phyloP scores from a whole-genome alignment of 2,888 invertebrate genomes.

The Cerastis rubricosa region DNA sequence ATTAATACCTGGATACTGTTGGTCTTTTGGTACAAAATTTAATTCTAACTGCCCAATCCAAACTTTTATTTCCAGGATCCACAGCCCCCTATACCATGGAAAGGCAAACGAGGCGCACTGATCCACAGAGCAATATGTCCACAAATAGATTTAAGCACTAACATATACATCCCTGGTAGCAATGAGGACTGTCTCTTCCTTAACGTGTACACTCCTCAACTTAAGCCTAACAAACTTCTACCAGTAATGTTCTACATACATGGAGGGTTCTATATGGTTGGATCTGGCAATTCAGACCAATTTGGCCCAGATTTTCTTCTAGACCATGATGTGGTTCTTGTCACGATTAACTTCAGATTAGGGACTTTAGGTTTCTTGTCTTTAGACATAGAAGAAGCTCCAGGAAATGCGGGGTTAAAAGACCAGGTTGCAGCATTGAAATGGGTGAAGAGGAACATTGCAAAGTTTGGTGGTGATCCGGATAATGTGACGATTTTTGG shows the following conservation, averaged over 20 bases:
- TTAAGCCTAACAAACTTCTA: conserved; percentile 18
- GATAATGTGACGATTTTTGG: conserved; percentile 68
- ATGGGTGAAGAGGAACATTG: conserved; percentile 66
- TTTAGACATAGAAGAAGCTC: conserved; percentile 83
- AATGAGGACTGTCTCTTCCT: conserved; percentile 55
- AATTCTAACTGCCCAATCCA: not conserved
- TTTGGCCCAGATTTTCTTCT: conserved; percentile 63
- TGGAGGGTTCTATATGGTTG: conserved; percentile 28
- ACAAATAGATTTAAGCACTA: conserved; percentile 31
- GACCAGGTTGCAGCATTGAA: conserved; percentile 65
- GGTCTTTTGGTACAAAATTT: not conserved
- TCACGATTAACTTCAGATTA: conserved; percentile 86
- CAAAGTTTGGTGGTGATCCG: conserved; percentile 65
- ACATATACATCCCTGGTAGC: not conserved
- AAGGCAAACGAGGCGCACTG: conserved; percentile 49
- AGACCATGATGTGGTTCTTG: conserved; percentile 53
- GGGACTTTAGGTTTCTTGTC: conserved; percentile 88
- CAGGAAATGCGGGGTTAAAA: conserved; percentile 90
- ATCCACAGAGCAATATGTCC: conserved; percentile 58
- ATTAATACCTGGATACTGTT: too few species aligned
- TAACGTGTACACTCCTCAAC: conserved; percentile 51
- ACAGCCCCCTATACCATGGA: conserved; percentile 61
- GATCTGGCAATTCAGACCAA: conserved; percentile 39
- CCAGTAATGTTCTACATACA: conserved; percentile 54
- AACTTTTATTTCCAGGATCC: conserved; percentile 58